Percentiles rank a stretch among this genome's conserved stretches.
Conservation (phyloP, 2,888 invertebrate species). For the Hoplodrina blanda region DNA sequence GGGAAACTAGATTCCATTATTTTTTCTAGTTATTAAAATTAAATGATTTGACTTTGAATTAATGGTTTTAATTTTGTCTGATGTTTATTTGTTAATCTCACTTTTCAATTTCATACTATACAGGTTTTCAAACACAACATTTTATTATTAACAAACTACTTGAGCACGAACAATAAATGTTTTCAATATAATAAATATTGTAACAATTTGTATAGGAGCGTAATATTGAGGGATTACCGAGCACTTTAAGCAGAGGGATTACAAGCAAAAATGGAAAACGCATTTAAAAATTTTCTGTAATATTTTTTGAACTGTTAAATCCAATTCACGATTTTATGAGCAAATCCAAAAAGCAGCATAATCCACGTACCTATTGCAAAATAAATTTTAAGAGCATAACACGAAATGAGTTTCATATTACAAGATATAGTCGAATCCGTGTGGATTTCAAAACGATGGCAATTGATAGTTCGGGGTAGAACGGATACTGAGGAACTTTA, state of each 20-base stretch:
- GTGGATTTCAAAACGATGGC: slow-evolving; percentile 67
- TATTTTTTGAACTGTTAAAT: slow-evolving; percentile 34
- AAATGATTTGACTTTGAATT: no score
- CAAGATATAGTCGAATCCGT: slow-evolving; percentile 59
- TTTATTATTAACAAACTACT: slow-evolving; percentile 4
- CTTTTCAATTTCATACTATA: slow-evolving; percentile 23
- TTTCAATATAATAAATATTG: slow-evolving; percentile 42
- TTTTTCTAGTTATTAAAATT: no score
- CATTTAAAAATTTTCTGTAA: slow-evolving; percentile 31
- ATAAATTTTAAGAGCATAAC: slow-evolving; percentile 46
- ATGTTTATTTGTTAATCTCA: not conserved
- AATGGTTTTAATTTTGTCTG: not conserved
- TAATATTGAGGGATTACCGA: slow-evolving; percentile 58
- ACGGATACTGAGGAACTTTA: slow-evolving; percentile 50
- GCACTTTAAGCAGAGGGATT: slow-evolving; percentile 50
- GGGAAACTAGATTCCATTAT: no score
- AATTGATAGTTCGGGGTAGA: slow-evolving; percentile 64
- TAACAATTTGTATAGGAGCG: slow-evolving; percentile 26
- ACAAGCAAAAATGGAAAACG: slow-evolving; percentile 41
- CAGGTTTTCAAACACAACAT: slow-evolving; percentile 3
- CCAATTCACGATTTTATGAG: slow-evolving; percentile 26
- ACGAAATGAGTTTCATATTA: slow-evolving; percentile 56
- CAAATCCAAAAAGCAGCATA: slow-evolving; percentile 34
- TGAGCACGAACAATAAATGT: slow-evolving; percentile 22
- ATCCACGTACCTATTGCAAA: slow-evolving; percentile 29